Evolutionary conservation across 2,113 vertebrate genomes (phyloP), one percentile per base, ranked within the genome.

Genomic region (Potamarius usumacintae): DNA sequence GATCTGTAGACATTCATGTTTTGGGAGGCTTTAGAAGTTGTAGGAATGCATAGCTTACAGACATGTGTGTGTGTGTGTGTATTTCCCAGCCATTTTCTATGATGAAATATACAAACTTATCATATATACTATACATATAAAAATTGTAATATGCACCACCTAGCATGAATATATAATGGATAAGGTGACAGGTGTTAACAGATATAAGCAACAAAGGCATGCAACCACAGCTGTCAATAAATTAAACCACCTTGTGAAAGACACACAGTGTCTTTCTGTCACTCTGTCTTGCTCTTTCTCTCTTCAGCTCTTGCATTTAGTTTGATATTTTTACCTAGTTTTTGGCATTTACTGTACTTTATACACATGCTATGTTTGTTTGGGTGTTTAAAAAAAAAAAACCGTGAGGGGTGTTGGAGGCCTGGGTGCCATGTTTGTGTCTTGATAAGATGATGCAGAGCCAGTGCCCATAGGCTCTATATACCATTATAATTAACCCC

Each of bases 271-370:
- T 48, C 7, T 18, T 42, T 48, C 71, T 48, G 7, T 42, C 71
- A 6, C 27, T 71, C 27, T 72, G n/a, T 30, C n/a, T 30, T 71
- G 2, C 27, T 34, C 14, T 34, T 71, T 71, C 7, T 30, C 14
- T 71, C 12, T 87, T 78, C 65, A 79, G 87, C 53, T 60, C 27
- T 48, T 15, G 7, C 48, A 14, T 77, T 72, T 77, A 27, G 27
- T 83, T 79, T 65, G 90, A 87, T 93, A 93, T 94, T 94, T 94
- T 94, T 94, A 93, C 89, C 90, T 84, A 65, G 85, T 89, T 90
- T 91, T 89, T 82, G 90, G 90, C 91, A 92, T 86, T 74, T 90
- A 76, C 90, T 89, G 88, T 89, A 91, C 88, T 92, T 90, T 92
- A 94, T 90, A 92, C 55, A 62, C 34, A 87, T 90, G 77, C 74